Evolutionary conservation across 2,113 vertebrate genomes (phyloP).

Genomic region (Lepisosteus osseus): DNA sequence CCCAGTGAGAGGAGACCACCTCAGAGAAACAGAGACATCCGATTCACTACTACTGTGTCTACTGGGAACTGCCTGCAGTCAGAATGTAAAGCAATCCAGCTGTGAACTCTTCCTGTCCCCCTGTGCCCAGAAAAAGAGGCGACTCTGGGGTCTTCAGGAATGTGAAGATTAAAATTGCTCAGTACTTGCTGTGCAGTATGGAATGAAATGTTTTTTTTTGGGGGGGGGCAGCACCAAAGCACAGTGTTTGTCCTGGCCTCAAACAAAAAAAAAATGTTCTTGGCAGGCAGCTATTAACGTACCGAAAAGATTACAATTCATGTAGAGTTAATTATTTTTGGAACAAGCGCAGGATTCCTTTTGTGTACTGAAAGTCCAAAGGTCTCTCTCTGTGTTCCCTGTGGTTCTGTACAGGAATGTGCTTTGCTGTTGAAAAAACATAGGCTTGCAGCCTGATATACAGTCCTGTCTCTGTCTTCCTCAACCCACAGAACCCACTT

Average conservation of each 20-base stretch:
- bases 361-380: neutral
- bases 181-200: too few species aligned
- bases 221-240: neutral
- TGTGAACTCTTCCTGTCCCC: too few species aligned
- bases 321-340: neutral
- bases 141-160: too few species aligned
- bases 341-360: neutral
- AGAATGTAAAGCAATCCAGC: too few species aligned
- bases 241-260: neutral
- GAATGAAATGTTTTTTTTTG: too few species aligned
- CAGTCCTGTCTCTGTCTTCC: neutral
- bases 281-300: neutral
- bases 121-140: too few species aligned
- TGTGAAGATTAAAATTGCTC: too few species aligned
- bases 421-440: neutral
- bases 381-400: neutral
- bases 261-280: neutral
- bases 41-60: too few species aligned
- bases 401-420: neutral
- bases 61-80: too few species aligned
- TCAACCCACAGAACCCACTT: neutral
- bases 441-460: neutral
- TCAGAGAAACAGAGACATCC: too few species aligned
- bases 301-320: neutral
- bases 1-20: too few species aligned